phyloP scores from a whole-genome alignment of 2,113 vertebrate species.

The Tringa solitaria region DNA sequence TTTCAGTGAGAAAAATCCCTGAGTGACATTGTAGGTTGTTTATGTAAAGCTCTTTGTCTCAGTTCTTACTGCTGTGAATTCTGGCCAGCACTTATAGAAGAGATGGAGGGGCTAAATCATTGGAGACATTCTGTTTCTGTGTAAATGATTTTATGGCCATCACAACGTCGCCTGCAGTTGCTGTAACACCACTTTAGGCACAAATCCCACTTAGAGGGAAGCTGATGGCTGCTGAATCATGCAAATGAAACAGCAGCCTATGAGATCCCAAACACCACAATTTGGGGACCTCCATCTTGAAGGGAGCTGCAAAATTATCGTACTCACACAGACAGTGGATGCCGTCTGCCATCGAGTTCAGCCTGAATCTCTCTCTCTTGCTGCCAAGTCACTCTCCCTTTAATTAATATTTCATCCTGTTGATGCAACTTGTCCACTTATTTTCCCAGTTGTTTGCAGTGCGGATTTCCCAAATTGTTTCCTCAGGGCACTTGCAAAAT shows the following conservation, averaged over 20 bases:
- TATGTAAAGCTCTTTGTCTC: neutral
- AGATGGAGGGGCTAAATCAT: neutral
- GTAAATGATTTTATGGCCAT: constrained; percentile 7
- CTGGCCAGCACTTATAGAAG: neutral
- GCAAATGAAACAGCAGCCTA: neutral
- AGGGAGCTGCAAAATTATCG: neutral
- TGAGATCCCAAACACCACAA: neutral
- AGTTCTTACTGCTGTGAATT: neutral
- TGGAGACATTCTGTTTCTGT: neutral
- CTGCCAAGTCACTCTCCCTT: neutral
- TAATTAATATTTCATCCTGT: constrained; percentile 59
- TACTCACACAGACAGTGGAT: neutral
- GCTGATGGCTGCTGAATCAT: constrained; percentile 6
- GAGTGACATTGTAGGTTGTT: neutral
- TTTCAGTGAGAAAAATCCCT: neutral
- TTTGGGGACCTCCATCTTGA: neutral
- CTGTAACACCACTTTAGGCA: neutral
- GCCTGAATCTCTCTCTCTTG: neutral
- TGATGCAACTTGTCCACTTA: constrained; percentile 46
- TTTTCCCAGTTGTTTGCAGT: constrained; percentile 50
- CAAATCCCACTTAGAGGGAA: neutral
- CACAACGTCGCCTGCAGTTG: neutral
- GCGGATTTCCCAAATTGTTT: constrained; percentile 51
- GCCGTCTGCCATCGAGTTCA: neutral
- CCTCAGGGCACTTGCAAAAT: constrained; percentile 9